A percentile compares a stretch with the other conserved stretches of the same genome.
phyloP scores from a whole-genome alignment of 2,888 invertebrate genomes.

The Pristionchus entomophagus region DNA sequence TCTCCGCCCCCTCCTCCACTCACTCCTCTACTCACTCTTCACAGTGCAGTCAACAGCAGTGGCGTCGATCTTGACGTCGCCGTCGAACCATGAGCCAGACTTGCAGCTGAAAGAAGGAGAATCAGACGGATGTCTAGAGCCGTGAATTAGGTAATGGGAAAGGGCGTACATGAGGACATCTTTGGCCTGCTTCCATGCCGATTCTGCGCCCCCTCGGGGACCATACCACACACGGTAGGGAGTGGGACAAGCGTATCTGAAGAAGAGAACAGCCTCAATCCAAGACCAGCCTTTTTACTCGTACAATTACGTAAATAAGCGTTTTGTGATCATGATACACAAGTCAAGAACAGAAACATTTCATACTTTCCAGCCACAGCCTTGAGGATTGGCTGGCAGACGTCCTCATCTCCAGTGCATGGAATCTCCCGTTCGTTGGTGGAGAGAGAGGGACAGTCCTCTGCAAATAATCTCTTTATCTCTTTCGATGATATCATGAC shows the following conservation, averaged over 20 bases:
- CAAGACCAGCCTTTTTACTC: no score
- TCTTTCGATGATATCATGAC: no score
- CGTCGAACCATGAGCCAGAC: slow-evolving; percentile 43
- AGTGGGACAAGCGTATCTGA: slow-evolving; percentile 42
- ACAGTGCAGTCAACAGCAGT: slow-evolving; percentile 44
- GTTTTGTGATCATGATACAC: no score
- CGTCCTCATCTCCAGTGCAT: background rate
- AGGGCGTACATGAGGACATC: slow-evolving; percentile 14
- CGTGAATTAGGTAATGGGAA: background rate
- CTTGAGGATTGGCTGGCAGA: slow-evolving; percentile 9
- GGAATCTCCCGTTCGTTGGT: slow-evolving; percentile 11
- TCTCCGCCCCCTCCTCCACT: background rate
- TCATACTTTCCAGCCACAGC: slow-evolving; percentile 36
- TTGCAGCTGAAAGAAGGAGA: slow-evolving; percentile 33
- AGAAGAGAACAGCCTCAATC: no score
- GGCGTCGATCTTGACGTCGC: slow-evolving; percentile 42
- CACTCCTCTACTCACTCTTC: slow-evolving; percentile 27
- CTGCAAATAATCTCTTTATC: background rate
- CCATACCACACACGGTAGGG: slow-evolving; percentile 46
- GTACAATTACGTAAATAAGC: no score
- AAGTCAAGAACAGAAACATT: no score
- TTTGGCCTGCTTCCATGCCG: slow-evolving; percentile 29
- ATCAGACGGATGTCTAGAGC: background rate
- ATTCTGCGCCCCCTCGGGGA: background rate
- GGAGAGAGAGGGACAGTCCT: background rate